These are phyloP conservation scores for Nomada ruficornis DNA, from an alignment of 2,888 invertebrate species.

Conservation along the genomic window DNA sequence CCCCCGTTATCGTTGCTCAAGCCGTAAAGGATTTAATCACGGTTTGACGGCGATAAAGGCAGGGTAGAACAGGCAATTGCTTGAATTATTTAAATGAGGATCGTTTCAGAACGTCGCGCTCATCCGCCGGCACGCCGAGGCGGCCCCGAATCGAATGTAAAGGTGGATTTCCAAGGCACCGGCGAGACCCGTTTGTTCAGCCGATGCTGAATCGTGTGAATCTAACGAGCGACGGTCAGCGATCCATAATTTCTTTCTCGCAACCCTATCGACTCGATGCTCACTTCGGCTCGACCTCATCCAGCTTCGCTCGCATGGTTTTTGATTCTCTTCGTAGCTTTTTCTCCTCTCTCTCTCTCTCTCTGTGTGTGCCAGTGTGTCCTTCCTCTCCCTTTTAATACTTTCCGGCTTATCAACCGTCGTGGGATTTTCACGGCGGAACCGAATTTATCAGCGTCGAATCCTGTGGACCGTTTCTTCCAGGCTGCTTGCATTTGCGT, in stretches of 20 bases:
- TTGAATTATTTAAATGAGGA: slow-evolving; percentile 41
- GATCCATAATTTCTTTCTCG: slow-evolving; percentile 32
- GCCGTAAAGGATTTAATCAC: slow-evolving; percentile 25
- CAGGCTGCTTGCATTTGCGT: slow-evolving; percentile 44
- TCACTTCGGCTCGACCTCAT: neutral
- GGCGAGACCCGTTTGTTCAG: slow-evolving; percentile 11
- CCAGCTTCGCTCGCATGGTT: neutral
- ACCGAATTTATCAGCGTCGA: slow-evolving; percentile 36
- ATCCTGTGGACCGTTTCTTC: slow-evolving; percentile 11
- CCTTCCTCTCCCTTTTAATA: slow-evolving; percentile 10
- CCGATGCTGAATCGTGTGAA: slow-evolving; percentile 32
- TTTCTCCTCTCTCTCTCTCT: neutral
- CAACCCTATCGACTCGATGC: slow-evolving; percentile 28
- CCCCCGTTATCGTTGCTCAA: slow-evolving; percentile 7
- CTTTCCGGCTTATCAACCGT: slow-evolving; percentile 38
- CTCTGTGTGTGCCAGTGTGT: no score
- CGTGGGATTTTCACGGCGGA: slow-evolving; percentile 22
- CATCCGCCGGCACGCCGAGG: slow-evolving; percentile 3
- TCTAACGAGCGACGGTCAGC: slow-evolving; percentile 40
- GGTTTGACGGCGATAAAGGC: slow-evolving; percentile 8
- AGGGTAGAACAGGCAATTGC: slow-evolving; percentile 27
- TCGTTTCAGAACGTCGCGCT: slow-evolving; percentile 15
- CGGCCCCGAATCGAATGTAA: slow-evolving; percentile 17
- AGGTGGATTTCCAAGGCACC: neutral
- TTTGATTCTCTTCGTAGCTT: neutral